Evolutionary conservation across 2,797 vertebrate species (phyloP), one percentile per base, ranked within the genome.

Genomic region (Paramormyrops hopkinsi): DNA sequence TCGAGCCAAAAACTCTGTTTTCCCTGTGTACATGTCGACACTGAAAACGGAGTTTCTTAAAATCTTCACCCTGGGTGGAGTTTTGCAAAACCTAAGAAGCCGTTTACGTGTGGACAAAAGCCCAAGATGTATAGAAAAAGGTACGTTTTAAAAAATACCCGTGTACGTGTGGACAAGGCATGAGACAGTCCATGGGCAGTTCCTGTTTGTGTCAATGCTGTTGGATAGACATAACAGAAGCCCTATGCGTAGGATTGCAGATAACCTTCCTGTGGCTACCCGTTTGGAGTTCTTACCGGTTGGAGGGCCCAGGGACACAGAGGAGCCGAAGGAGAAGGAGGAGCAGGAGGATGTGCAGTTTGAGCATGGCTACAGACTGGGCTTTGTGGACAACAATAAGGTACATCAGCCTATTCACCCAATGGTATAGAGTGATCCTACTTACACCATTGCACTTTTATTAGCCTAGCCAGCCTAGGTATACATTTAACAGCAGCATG

Each of bases 221-320:
- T 69, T 69, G 65, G 25, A 33, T 33, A 69, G 29, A 69, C 29
- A 17, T 79, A n/a, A 84, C n/a, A 44, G 82, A 22, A 50, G 7
- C 14, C 46, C 19, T n/a, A 37, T 83, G 92, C 37, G 88, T 95
- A 99, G 99, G 89, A 99, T 99, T 90, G 99, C 99, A 69, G 99
- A 99, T 93, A 99, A 99, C 93, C 95, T 99, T 69, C 99, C 99
- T 2, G 99, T 99, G 91, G 99, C 99, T 89, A 99, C 98, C 0
- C 95, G 98, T 85, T 95, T 99, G 91, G 98, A 99, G 93, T 96
- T 97, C 76, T 97, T 97, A 94, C 96, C 97, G 87, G 97, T 94
- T 94, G 96, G 95, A 19, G 98, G 98, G 29, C 92, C 90, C 1
- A 94, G 88, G 2, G 94, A 93, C 6, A 97, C 97, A 12, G 97